phyloP scores from a whole-genome alignment of 2,888 invertebrate genomes.

The Polylopha cassiicola region DNA sequence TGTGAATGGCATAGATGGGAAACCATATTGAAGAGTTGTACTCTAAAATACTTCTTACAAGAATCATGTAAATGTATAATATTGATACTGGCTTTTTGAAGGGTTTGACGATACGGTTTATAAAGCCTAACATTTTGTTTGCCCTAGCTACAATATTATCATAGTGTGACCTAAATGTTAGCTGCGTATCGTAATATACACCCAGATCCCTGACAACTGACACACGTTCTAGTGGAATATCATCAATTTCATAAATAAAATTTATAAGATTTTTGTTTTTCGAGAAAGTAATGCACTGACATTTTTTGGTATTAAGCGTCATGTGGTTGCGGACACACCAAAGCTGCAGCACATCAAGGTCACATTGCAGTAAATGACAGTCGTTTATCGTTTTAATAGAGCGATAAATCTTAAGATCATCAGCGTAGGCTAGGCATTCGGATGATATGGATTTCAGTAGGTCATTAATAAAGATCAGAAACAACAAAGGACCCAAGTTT shows the following conservation, averaged over 20 bases:
- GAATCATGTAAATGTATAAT: not conserved
- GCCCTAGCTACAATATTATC: conserved; percentile 2
- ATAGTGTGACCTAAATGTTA: conserved; percentile 2
- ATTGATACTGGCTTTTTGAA: not conserved
- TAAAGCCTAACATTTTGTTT: not conserved
- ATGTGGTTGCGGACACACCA: not conserved
- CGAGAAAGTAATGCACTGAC: not conserved
- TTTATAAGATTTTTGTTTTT: not conserved
- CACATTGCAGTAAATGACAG: too few species aligned
- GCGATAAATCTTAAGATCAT: too few species aligned
- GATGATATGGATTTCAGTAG: too few species aligned
- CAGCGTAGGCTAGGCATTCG: too few species aligned
- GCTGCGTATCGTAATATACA: not conserved
- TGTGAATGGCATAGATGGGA: conserved; percentile 1
- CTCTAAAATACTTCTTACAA: conserved; percentile 5
- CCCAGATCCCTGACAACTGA: not conserved
- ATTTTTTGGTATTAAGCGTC: not conserved
- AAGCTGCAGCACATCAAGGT: too few species aligned
- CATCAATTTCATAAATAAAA: not conserved
- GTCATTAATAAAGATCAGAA: too few species aligned
- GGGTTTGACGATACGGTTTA: not conserved
- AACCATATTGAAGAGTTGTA: conserved; percentile 5
- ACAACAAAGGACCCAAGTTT: too few species aligned
- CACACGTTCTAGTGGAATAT: not conserved
- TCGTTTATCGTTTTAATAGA: too few species aligned